Evolutionary conservation across 2,888 invertebrate species (phyloP), one percentile per base, ranked within the genome.

Genomic region (Hydrotaea cyrtoneurina): DNA sequence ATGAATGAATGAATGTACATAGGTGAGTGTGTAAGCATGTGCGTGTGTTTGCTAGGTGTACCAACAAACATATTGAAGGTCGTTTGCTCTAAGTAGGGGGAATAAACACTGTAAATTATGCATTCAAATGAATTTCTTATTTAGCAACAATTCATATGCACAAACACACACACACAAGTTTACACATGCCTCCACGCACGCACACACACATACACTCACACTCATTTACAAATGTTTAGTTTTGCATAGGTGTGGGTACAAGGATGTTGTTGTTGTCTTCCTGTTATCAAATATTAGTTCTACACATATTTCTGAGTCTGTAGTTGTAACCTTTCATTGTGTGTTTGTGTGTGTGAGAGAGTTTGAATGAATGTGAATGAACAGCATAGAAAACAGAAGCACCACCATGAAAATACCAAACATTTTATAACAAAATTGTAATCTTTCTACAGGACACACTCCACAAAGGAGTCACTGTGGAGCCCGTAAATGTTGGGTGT

Each of bases 141-240:
- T 66, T 55, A 71, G 53, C 81, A 80, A 78, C 73, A 84, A 78
- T 74, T 79, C 85, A 76, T 85, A 81, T 79, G 83, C 86, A 80
- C 74, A 83, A 74, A 81, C 80, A 87, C 83, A 81, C 50, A 55
- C 31, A 66, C 66, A 62, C 66, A 46, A 10, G 46, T 5, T n/a
- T 46, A n/a, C 53, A 31, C 62, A 19, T 62, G n/a, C n/a, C n/a
- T 31, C 31, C 31, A 66, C 80, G 72, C n/a, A 55, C n/a, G 23
- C 26, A n/a, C 59, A 59, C 26, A 36, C 74, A 85, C 85, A 88
- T 87, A 31, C 31, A 31, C 31, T 4, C 7, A 7, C 31, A 31
- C 7, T 4, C 31, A 31, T 39, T 39, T 13, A 10, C 39, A 4
- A 8, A 39, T 39, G 39, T 39, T 39, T 39, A 39, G 39, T 55